phyloP scores from a whole-genome alignment of 2,888 invertebrate genomes.

The Plebejus argus region DNA sequence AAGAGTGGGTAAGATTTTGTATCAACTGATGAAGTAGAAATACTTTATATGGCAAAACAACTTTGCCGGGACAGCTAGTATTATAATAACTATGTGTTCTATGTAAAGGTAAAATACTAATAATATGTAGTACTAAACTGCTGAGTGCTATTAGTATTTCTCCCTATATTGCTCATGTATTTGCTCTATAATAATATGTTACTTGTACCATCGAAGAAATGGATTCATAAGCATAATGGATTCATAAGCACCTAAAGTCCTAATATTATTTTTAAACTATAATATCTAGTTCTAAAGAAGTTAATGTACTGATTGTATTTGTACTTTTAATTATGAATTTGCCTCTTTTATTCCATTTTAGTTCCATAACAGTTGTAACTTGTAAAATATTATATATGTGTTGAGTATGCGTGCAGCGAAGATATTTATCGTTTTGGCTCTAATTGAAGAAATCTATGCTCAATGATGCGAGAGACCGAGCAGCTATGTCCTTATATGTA shows the following conservation, averaged over 20 bases:
- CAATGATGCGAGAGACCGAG: slow-evolving; percentile 8
- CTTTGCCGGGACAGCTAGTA: too few species aligned
- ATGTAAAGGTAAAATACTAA: background rate
- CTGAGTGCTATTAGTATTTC: too few species aligned
- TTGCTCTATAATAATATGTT: too few species aligned
- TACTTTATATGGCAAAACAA: too few species aligned
- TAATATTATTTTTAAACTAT: background rate
- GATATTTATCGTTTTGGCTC: slow-evolving; percentile 16
- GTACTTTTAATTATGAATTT: background rate
- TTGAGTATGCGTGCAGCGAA: background rate
- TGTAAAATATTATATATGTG: background rate
- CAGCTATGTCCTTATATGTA: background rate
- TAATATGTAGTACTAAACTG: too few species aligned
- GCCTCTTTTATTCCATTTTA: background rate
- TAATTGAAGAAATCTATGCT: slow-evolving; percentile 15
- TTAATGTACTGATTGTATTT: background rate
- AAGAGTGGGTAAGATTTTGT: too few species aligned
- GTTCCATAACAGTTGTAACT: background rate
- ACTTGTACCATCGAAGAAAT: too few species aligned
- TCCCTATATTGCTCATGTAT: too few species aligned
- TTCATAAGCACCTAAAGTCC: background rate
- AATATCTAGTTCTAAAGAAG: background rate
- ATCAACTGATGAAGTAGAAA: too few species aligned
- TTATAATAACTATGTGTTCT: background rate
- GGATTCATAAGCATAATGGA: too few species aligned